These are phyloP conservation scores for Hedya salicella DNA, from an alignment of 2,888 invertebrate species.

Conservation along the genomic window DNA sequence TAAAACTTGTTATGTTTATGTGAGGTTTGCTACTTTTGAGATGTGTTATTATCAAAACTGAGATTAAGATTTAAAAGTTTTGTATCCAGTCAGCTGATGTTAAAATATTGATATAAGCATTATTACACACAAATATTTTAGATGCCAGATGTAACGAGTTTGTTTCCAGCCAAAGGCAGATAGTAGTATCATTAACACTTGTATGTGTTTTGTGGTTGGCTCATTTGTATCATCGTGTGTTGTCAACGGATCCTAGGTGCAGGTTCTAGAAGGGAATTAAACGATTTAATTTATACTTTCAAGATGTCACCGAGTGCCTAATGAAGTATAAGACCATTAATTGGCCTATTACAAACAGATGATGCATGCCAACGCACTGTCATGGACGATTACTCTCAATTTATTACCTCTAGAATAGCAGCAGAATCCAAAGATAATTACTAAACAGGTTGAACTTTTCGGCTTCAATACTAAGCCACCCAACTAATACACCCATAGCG, in stretches of 20 bases:
- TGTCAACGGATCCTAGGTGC: neutral
- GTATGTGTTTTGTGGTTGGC: too few relatives aligned
- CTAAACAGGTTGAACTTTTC: neutral
- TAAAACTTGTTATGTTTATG: constrained; percentile 38
- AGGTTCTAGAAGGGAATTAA: neutral
- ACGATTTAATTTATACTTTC: neutral
- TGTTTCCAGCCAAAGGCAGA: too few relatives aligned
- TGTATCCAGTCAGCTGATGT: too few relatives aligned
- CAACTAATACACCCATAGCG: neutral
- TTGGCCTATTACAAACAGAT: constrained; percentile 30
- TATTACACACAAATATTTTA: too few relatives aligned
- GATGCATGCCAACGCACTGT: constrained; percentile 28
- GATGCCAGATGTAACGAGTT: too few relatives aligned
- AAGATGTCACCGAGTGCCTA: neutral
- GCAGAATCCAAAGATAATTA: neutral
- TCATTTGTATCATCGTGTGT: too few relatives aligned
- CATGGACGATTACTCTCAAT: constrained; percentile 14
- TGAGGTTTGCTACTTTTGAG: constrained; percentile 1
- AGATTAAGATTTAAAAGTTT: too few relatives aligned
- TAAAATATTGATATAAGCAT: too few relatives aligned
- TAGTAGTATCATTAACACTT: too few relatives aligned
- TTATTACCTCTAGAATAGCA: constrained; percentile 10
- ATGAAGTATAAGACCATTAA: constrained; percentile 25
- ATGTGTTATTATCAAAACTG: neutral
- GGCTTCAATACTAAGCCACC: neutral